A percentile compares a stretch with the other conserved stretches of the same genome.
Conservation (phyloP, 2,113 vertebrate genomes). For the Campylorhamphus procurvoides region DNA sequence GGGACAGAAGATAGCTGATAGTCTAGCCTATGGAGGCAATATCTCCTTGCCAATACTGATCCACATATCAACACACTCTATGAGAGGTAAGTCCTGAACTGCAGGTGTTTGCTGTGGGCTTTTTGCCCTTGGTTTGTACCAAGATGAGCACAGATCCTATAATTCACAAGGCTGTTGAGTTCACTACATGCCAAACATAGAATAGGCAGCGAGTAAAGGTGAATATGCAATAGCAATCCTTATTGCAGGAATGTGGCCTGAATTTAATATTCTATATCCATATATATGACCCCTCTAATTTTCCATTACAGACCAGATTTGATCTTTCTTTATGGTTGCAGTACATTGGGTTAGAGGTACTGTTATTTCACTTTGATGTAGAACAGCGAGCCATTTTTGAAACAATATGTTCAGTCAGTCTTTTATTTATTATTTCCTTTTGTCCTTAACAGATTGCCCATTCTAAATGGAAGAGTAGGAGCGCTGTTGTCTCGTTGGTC, state of each 20-base stretch:
- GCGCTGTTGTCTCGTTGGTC: constrained; percentile 5
- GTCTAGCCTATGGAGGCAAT: not conserved
- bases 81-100: not conserved
- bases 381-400: not conserved
- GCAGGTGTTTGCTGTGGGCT: not conserved
- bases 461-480: not conserved
- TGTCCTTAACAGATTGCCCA: constrained; percentile 64
- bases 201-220: not conserved
- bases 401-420: not conserved
- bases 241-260: not conserved
- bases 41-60: not conserved
- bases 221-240: not conserved
- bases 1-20: not conserved
- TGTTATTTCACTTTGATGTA: not conserved
- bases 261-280: not conserved
- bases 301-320: not conserved
- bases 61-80: not conserved
- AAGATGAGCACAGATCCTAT: not conserved
- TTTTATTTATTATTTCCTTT: constrained; percentile 72
- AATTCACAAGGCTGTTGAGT: not conserved
- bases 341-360: not conserved
- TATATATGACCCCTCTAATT: not conserved
- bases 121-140: not conserved
- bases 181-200: not conserved
- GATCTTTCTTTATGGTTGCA: not conserved